Conservation (phyloP, 2,888 invertebrate genomes). For the Branchellion lobata region DNA sequence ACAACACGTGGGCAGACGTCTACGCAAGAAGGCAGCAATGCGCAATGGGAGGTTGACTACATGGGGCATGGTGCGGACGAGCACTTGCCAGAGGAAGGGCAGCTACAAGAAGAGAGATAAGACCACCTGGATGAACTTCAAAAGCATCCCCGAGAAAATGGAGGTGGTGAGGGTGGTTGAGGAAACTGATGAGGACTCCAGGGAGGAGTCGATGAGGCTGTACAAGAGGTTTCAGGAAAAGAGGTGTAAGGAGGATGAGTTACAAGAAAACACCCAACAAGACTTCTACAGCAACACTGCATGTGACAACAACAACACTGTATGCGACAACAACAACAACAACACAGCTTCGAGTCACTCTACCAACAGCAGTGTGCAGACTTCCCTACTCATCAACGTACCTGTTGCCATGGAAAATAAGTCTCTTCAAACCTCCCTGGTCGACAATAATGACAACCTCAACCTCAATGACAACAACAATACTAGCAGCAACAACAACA, state of each 20-base stretch:
- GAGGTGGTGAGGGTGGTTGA: background rate
- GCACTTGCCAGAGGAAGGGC: background rate
- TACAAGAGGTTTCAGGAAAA: background rate
- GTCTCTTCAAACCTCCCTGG: slow-evolving; percentile 50
- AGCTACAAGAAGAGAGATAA: background rate
- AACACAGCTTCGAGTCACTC: slow-evolving; percentile 35
- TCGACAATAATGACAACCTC: background rate
- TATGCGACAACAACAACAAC: background rate
- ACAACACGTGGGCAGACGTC: slow-evolving; percentile 10
- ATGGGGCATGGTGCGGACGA: background rate
- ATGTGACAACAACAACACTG: background rate
- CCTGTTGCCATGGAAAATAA: slow-evolving; percentile 46
- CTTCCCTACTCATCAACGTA: slow-evolving; percentile 46
- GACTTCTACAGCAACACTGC: background rate
- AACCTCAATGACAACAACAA: background rate
- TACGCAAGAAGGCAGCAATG: slow-evolving; percentile 1
- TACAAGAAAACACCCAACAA: background rate
- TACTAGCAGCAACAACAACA: background rate
- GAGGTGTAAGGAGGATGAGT: background rate
- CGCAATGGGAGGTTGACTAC: background rate
- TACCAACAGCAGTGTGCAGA: slow-evolving; percentile 48
- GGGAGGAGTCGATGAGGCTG: slow-evolving; percentile 23
- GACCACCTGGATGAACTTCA: slow-evolving; percentile 1
- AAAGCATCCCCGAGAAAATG: background rate
- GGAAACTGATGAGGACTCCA: background rate